These are phyloP conservation scores for Stegodyphus dumicola DNA, from an alignment of 1,140 invertebrate species.

Conservation along the genomic window DNA sequence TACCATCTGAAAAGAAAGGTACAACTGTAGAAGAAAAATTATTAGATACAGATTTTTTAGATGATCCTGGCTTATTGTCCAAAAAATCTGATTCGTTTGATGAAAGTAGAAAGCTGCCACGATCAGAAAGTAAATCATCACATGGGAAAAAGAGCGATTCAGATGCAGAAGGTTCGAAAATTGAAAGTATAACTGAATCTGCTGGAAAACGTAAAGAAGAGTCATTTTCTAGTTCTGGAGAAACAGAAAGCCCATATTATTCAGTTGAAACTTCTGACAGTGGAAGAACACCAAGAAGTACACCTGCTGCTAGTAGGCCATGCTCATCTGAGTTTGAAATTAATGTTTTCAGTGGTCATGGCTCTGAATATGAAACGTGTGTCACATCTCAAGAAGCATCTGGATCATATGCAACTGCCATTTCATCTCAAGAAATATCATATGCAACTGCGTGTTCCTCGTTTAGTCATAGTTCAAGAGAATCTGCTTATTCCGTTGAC, in stretches of 20 bases:
- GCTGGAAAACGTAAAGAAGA: constrained; percentile 68
- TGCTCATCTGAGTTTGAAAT: constrained; percentile 89
- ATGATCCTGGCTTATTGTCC: not conserved
- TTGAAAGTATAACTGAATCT: constrained; percentile 23
- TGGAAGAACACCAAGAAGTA: constrained; percentile 74
- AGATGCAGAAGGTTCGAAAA: constrained; percentile 50
- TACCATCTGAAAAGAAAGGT: not conserved
- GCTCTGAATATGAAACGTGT: constrained; percentile 89
- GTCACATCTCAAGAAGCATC: constrained; percentile 81
- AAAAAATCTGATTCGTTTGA: constrained; percentile 5
- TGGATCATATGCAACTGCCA: constrained; percentile 84
- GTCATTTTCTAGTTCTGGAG: constrained; percentile 84
- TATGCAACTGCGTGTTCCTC: constrained; percentile 80
- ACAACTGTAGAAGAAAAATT: not conserved
- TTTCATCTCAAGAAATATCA: constrained; percentile 73
- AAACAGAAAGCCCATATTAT: constrained; percentile 83
- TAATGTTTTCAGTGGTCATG: constrained; percentile 71
- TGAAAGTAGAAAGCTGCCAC: constrained; percentile 25
- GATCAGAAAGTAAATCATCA: constrained; percentile 53
- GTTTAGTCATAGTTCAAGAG: constrained; percentile 79
- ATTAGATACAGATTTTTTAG: not conserved
- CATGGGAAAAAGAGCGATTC: constrained; percentile 54
- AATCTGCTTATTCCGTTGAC: constrained; percentile 88
- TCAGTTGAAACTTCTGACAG: constrained; percentile 80
- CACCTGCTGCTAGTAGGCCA: constrained; percentile 76